Conservation (phyloP, 2,888 invertebrate species). For the Hypselothyrea guttata region DNA sequence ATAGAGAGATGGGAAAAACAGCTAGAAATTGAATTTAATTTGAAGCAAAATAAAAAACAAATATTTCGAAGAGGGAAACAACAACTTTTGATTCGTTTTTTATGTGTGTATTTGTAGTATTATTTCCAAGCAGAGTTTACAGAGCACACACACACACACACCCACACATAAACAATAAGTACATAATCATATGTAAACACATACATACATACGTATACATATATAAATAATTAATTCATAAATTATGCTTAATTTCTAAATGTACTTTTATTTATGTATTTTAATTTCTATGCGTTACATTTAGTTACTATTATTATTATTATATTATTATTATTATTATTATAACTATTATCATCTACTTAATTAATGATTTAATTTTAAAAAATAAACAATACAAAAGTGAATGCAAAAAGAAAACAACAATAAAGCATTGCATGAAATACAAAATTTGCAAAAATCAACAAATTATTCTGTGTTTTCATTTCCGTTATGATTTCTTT, state of each 20-base stretch:
- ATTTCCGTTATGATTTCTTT: constrained; percentile 50
- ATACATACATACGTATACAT: constrained; percentile 32
- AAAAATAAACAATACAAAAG: constrained; percentile 54
- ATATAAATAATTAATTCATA: constrained; percentile 53
- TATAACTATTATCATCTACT: constrained; percentile 68
- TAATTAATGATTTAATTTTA: constrained; percentile 75
- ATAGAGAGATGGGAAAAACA: constrained; percentile 34
- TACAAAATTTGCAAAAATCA: constrained; percentile 67
- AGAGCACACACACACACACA: constrained; percentile 24
- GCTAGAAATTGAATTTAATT: constrained; percentile 35
- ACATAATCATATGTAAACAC: constrained; percentile 39
- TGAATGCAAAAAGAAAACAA: constrained; percentile 19
- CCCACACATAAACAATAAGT: constrained; percentile 12
- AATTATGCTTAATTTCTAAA: constrained; percentile 66
- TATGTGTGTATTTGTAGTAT: constrained; percentile 76
- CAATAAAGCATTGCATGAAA: constrained; percentile 53
- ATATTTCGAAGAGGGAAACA: no score
- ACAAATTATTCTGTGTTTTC: constrained; percentile 69
- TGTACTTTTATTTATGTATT: constrained; percentile 71
- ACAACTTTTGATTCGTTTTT: constrained; percentile 43
- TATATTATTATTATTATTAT: constrained; percentile 66
- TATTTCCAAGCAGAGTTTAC: constrained; percentile 62
- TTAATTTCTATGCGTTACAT: constrained; percentile 76
- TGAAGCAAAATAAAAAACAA: constrained; percentile 23
- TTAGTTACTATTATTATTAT: constrained; percentile 70